phyloP scores from a whole-genome alignment of 37 sponge, comb jelly and placozoan genomes.

The Oscarella lobularis region DNA sequence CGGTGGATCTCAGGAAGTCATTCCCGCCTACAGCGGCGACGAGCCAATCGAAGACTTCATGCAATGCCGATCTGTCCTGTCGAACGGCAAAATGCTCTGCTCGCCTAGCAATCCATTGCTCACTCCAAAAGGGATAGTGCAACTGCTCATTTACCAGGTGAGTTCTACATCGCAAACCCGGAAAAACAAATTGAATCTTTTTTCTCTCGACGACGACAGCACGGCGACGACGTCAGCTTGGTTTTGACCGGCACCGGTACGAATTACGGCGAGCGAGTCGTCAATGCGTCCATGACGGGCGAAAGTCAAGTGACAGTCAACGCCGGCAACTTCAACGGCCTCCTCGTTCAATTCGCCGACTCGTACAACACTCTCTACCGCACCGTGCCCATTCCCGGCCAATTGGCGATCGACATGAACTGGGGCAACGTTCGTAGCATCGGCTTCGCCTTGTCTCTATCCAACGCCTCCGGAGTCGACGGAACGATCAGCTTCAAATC shows the following conservation, averaged over 20 bases:
- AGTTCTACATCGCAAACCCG: neutral
- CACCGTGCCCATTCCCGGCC: neutral
- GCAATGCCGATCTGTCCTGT: neutral
- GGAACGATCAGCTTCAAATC: neutral
- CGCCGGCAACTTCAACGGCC: neutral
- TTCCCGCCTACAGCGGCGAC: neutral
- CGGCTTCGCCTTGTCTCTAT: neutral
- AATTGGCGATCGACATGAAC: neutral
- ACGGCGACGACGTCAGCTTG: neutral
- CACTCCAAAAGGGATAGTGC: neutral
- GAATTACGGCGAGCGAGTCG: neutral
- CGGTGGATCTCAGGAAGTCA: too few species aligned
- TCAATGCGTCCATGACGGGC: neutral
- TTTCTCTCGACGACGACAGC: too few species aligned
- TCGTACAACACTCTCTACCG: neutral
- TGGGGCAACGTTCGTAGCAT: neutral
- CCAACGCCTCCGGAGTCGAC: neutral
- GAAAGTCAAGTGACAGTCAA: neutral
- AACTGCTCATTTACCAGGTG: neutral
- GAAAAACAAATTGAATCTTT: too few species aligned
- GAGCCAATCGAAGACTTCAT: neutral
- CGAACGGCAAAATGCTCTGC: neutral
- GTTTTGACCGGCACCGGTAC: neutral
- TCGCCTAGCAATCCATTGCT: neutral
- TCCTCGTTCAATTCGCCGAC: neutral